phyloP scores from a whole-genome alignment of 2,113 vertebrate species.

The Alouatta palliata region DNA sequence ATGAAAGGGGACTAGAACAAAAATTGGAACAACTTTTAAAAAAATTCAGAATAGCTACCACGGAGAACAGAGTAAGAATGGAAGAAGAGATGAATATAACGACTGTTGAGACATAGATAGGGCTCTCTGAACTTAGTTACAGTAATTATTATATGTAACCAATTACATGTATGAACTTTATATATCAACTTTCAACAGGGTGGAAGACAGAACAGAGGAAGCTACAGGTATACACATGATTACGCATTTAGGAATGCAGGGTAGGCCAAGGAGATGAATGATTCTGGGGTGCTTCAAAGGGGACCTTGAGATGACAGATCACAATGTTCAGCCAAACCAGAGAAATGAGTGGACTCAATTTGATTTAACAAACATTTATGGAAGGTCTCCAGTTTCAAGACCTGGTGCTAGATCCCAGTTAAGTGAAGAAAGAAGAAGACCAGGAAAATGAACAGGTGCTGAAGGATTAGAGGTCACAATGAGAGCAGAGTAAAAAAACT shows the following conservation, averaged over 20 bases:
- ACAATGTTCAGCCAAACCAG: background rate
- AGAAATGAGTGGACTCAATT: background rate
- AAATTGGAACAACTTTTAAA: background rate
- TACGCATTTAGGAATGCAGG: background rate
- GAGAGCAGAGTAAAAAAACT: background rate
- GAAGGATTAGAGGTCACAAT: slow-evolving; percentile 46
- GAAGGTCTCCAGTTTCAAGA: slow-evolving; percentile 27
- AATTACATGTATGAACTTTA: background rate
- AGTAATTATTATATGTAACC: background rate
- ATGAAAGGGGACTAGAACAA: background rate
- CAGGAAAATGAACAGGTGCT: slow-evolving; percentile 48
- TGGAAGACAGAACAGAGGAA: background rate
- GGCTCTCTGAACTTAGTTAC: background rate
- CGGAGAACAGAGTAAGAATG: background rate
- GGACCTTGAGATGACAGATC: background rate
- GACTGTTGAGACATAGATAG: background rate
- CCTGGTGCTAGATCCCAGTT: background rate
- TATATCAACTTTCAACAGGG: background rate
- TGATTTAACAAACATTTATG: background rate
- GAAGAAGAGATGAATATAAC: background rate
- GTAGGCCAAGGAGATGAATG: background rate
- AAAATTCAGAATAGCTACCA: background rate
- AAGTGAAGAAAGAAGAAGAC: slow-evolving; percentile 38
- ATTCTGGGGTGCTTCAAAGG: background rate
- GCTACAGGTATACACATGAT: background rate